Evolutionary conservation across 2,888 invertebrate species (phyloP).

Genomic region (Dromius quadrimaculatus): DNA sequence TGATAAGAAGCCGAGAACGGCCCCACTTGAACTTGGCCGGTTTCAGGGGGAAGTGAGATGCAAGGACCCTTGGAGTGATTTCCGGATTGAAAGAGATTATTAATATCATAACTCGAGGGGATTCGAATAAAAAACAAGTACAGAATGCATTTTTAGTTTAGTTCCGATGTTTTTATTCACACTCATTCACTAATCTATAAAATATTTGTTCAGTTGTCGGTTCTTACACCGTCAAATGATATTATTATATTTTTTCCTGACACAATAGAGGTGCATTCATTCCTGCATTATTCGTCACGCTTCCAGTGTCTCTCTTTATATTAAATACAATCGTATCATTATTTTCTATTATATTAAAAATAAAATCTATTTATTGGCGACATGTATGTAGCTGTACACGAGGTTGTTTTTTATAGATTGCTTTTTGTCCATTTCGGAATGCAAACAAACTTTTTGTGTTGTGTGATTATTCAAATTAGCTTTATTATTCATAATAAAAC

Average conservation of each 20-base stretch:
- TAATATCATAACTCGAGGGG: conserved; percentile 20
- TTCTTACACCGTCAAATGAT: conserved; percentile 38
- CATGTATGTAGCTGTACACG: conserved; percentile 17
- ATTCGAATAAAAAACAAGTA: background rate
- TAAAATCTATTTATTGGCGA: conserved; percentile 41
- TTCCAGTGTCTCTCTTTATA: conserved; percentile 27
- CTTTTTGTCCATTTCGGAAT: conserved; percentile 13
- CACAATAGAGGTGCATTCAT: conserved; percentile 34
- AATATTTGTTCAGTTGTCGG: conserved; percentile 31
- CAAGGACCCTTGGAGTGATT: conserved; percentile 17
- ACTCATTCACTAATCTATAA: conserved; percentile 16
- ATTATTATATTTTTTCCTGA: conserved; percentile 24
- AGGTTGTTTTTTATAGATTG: conserved; percentile 35
- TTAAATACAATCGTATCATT: conserved; percentile 27
- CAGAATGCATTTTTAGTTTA: background rate
- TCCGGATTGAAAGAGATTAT: conserved; percentile 22
- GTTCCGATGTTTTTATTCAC: conserved; percentile 22
- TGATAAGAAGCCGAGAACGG: conserved; percentile 27
- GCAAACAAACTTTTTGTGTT: conserved; percentile 11
- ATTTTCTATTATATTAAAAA: conserved; percentile 35
- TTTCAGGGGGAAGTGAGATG: conserved; percentile 15
- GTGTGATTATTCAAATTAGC: conserved; percentile 18
- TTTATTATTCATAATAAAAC: conserved; percentile 1
- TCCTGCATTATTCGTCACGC: conserved; percentile 45
- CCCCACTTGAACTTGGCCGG: conserved; percentile 5